Evolutionary conservation across 2,797 vertebrate genomes (phyloP).

Genomic region (Argyrosomus regius): DNA sequence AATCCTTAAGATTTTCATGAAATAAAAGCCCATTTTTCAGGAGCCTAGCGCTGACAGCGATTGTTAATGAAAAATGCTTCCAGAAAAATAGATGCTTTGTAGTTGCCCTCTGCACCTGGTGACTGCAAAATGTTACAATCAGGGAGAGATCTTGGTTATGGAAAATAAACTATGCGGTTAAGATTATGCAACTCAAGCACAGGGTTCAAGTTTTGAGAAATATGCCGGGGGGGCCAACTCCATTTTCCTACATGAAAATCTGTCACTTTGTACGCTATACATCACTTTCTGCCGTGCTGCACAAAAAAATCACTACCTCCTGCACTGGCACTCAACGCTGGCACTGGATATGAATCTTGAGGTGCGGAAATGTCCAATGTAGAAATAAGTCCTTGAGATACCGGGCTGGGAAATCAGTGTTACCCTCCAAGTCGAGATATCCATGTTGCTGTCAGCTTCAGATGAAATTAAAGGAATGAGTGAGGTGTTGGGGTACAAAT

Average conservation of each 20-base stretch:
- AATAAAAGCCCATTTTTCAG: neutral
- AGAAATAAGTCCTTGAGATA: neutral
- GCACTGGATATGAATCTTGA: neutral
- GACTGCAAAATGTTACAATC: neutral
- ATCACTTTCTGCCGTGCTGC: slow-evolving; percentile 5
- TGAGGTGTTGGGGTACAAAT: slow-evolving; percentile 31
- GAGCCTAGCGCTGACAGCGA: neutral
- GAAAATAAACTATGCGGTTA: neutral
- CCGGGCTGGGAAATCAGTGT: neutral
- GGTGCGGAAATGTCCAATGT: neutral
- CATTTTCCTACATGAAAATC: neutral
- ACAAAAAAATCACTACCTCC: neutral
- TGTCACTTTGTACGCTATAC: neutral
- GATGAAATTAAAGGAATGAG: slow-evolving; percentile 43
- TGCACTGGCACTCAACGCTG: slow-evolving; percentile 7
- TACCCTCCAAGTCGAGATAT: slow-evolving; percentile 22
- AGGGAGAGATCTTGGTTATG: neutral
- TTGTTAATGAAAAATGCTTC: neutral
- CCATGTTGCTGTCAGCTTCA: slow-evolving; percentile 34
- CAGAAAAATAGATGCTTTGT: neutral
- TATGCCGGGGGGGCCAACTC: neutral
- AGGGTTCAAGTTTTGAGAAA: neutral
- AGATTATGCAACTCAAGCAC: neutral
- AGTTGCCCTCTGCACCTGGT: no score
- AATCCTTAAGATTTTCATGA: neutral